Evolutionary conservation across 2,113 vertebrate genomes (phyloP).

Genomic region (Octodon degus): DNA sequence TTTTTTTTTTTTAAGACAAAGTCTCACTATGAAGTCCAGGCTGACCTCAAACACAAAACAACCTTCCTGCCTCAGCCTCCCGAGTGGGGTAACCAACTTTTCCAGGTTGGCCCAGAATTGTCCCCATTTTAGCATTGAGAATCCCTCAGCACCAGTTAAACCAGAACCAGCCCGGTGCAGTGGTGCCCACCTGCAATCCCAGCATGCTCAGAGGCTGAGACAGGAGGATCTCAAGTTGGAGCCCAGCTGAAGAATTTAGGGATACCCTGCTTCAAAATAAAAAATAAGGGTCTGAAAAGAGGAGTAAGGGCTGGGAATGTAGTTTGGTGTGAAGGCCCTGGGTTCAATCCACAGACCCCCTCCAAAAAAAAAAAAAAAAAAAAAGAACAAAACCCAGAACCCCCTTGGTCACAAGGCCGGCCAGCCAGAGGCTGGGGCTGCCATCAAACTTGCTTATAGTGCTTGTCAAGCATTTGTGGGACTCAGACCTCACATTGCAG

Average conservation of each 20-base stretch:
- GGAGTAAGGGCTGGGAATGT: background rate
- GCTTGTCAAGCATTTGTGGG: background rate
- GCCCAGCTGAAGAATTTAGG: background rate
- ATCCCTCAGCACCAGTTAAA: background rate
- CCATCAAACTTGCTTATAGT: background rate
- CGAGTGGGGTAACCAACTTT: background rate
- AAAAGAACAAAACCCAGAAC: too few relatives aligned
- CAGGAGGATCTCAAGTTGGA: background rate
- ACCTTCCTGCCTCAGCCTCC: too few relatives aligned
- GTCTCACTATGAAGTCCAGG: background rate
- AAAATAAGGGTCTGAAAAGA: background rate
- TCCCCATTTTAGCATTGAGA: background rate
- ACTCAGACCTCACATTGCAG: background rate
- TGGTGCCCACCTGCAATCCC: background rate
- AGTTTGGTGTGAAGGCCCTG: background rate
- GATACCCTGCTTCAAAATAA: background rate
- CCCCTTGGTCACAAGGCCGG: background rate
- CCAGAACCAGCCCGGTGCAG: background rate
- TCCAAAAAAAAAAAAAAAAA: too few relatives aligned
- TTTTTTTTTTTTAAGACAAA: background rate
- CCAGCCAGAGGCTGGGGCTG: background rate
- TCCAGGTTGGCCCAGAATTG: background rate
- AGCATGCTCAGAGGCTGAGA: background rate
- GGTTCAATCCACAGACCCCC: background rate
- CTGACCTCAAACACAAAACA: background rate